Conservation (phyloP, 1,140 invertebrate species). For the Tetramorium alpestre region DNA sequence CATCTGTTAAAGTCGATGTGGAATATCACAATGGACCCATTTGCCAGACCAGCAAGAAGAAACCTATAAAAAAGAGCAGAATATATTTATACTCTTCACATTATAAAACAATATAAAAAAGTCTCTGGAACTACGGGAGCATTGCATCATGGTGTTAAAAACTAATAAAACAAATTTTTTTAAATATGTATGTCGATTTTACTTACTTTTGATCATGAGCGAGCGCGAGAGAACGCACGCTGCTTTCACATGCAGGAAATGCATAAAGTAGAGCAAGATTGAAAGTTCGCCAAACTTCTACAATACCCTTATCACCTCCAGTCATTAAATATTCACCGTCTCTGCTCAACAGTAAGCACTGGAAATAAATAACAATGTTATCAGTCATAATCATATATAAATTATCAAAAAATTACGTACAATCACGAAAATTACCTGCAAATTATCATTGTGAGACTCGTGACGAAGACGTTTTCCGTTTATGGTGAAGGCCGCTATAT, state of each 20-base stretch:
- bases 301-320: constrained; percentile 98
- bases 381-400: background rate
- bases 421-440: constrained; percentile 90
- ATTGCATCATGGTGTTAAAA: background rate
- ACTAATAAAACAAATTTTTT: background rate
- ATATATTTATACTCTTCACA: background rate
- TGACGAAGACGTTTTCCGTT: constrained; percentile 95
- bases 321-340: constrained; percentile 99
- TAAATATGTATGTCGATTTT: background rate
- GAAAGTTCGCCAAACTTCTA: constrained; percentile 99
- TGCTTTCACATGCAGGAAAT: constrained; percentile 98
- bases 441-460: constrained; percentile 97
- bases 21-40: constrained; percentile 99
- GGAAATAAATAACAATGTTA: constrained; percentile 61
- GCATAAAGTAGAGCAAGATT: constrained; percentile 98
- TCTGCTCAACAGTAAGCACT: constrained; percentile 97
- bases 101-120: background rate
- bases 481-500: constrained; percentile 96
- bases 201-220: constrained; percentile 98
- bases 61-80: constrained; percentile 90
- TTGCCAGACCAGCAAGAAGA: constrained; percentile 97
- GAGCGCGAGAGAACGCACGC: constrained; percentile 95
- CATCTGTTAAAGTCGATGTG: constrained; percentile 99
- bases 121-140: background rate
- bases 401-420: background rate